phyloP scores from a whole-genome alignment of 2,888 invertebrate genomes.

The Nephrotoma flavescens region DNA sequence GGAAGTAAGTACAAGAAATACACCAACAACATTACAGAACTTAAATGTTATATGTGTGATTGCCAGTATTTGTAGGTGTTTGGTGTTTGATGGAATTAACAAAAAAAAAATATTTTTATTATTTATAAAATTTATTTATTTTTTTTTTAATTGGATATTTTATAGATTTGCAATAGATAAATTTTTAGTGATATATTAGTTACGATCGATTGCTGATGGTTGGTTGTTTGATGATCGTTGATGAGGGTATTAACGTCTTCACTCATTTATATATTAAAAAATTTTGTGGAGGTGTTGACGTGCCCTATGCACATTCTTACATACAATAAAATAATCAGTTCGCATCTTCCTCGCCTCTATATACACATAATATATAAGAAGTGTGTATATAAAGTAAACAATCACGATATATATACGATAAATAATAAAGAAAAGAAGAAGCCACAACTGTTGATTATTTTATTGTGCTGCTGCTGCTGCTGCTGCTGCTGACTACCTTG shows the following conservation, averaged over 20 bases:
- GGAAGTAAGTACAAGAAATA: background rate
- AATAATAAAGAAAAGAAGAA: background rate
- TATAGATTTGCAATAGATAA: background rate
- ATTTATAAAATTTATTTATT: background rate
- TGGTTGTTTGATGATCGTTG: background rate
- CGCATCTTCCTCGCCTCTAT: background rate
- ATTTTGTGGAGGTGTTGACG: background rate
- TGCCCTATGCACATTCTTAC: background rate
- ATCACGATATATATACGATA: background rate
- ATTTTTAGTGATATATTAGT: background rate
- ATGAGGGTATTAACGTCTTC: background rate
- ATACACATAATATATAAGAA: no score
- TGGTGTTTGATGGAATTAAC: background rate
- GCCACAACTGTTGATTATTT: background rate
- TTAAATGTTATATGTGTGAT: background rate
- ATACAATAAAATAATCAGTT: background rate
- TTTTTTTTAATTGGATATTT: background rate
- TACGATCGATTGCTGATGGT: background rate
- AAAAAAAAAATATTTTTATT: background rate
- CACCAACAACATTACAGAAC: background rate
- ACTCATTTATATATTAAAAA: background rate
- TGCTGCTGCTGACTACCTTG: background rate
- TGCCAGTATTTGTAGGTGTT: background rate
- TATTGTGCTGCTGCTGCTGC: background rate
- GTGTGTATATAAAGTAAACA: background rate